Conservation (phyloP, 2,888 invertebrate species). For the Heliconius ismenius region DNA sequence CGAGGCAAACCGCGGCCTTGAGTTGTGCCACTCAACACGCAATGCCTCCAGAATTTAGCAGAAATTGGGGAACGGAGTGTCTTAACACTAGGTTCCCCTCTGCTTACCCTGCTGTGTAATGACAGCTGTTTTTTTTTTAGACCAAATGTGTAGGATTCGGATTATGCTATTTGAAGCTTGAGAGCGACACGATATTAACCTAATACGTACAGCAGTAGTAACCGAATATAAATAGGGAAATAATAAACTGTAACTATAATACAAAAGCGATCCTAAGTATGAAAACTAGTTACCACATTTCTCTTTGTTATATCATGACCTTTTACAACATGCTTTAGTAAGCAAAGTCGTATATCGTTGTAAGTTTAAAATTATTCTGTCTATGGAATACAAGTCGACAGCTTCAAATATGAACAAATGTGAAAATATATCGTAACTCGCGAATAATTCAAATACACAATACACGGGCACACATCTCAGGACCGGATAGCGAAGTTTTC, state of each 20-base stretch:
- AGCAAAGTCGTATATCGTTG: slow-evolving; percentile 39
- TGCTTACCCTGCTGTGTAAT: no score
- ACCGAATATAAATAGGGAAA: no score
- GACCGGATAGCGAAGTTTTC: slow-evolving; percentile 65
- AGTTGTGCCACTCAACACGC: no score
- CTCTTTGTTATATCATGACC: slow-evolving; percentile 9
- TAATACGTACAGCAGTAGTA: no score
- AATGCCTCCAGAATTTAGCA: no score
- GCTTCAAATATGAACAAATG: slow-evolving; percentile 54
- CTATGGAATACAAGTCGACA: slow-evolving; percentile 54
- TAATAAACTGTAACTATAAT: neutral
- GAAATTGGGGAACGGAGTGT: no score
- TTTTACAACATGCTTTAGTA: neutral
- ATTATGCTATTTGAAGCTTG: neutral
- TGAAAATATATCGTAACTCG: slow-evolving; percentile 49
- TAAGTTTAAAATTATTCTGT: slow-evolving; percentile 57
- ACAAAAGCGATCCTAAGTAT: neutral
- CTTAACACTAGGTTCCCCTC: no score
- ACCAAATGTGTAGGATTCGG: neutral
- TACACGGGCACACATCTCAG: slow-evolving; percentile 63
- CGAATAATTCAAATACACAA: slow-evolving; percentile 63
- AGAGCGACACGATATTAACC: no score
- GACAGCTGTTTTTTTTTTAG: neutral
- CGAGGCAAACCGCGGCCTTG: no score
- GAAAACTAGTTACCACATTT: neutral